Conservation (phyloP, 2,113 vertebrate genomes). For the Nesoenas mayeri region DNA sequence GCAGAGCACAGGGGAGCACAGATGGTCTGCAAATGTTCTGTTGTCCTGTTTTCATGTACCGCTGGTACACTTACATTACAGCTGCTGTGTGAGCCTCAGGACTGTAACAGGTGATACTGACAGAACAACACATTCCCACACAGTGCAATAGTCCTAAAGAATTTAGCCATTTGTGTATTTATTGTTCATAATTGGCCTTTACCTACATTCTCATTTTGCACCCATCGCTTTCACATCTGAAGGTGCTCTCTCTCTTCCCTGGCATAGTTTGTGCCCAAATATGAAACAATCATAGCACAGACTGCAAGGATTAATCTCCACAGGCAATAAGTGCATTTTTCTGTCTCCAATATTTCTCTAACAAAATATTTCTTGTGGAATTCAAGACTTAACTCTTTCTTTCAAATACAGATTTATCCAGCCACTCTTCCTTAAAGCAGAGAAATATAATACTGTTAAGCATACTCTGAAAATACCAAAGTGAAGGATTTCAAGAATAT, state of each 20-base stretch:
- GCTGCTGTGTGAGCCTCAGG: neutral
- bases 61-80: neutral
- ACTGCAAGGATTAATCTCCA: neutral
- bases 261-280: neutral
- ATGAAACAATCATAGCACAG: neutral
- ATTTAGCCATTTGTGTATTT: neutral
- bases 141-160: neutral
- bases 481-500: neutral
- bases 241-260: neutral
- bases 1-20: neutral
- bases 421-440: neutral
- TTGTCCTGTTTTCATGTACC: neutral
- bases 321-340: neutral
- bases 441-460: neutral
- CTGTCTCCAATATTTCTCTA: neutral
- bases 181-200: neutral
- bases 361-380: neutral
- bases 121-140: neutral
- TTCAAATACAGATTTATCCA: neutral
- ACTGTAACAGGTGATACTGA: neutral
- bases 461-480: neutral
- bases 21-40: neutral
- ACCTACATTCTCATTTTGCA: neutral
- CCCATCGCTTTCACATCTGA: neutral
- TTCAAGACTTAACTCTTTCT: neutral